These are phyloP conservation scores for Propithecus coquereli DNA, from an alignment of 2,113 vertebrate species.

Conservation along the genomic window DNA sequence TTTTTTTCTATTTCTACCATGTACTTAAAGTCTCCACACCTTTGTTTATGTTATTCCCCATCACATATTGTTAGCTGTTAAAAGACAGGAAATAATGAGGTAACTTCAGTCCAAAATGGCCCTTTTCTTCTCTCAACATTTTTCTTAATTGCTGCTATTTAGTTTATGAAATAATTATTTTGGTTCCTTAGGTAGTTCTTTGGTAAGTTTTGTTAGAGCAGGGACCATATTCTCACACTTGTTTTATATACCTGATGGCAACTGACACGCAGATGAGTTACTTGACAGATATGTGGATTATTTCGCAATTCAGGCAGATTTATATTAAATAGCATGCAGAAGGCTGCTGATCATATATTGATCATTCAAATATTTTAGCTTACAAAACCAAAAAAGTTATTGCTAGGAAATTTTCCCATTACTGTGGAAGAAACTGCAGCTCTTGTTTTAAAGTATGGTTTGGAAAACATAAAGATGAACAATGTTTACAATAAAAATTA, in stretches of 20 bases:
- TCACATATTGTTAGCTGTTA: neutral
- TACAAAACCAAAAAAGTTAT: conserved; percentile 22
- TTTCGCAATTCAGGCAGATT: neutral
- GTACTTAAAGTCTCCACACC: neutral
- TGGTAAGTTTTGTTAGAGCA: conserved; percentile 24
- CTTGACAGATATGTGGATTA: neutral
- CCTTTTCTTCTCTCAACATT: neutral
- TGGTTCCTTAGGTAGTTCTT: neutral
- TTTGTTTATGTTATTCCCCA: conserved; percentile 12
- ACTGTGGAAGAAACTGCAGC: neutral
- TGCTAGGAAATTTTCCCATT: neutral
- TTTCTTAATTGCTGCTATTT: neutral
- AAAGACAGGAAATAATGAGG: neutral
- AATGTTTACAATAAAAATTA: neutral
- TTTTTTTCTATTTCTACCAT: neutral
- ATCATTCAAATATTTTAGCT: conserved; percentile 27
- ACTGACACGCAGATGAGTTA: neutral
- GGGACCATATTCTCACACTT: neutral
- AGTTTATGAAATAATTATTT: conserved; percentile 11
- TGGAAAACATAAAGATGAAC: neutral
- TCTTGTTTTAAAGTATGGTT: neutral
- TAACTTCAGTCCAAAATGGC: conserved; percentile 34
- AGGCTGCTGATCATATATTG: neutral
- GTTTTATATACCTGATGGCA: neutral
- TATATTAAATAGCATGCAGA: conserved; percentile 20